Evolutionary conservation across 2,113 vertebrate genomes (phyloP).

Genomic region (Nematolebias whitei): DNA sequence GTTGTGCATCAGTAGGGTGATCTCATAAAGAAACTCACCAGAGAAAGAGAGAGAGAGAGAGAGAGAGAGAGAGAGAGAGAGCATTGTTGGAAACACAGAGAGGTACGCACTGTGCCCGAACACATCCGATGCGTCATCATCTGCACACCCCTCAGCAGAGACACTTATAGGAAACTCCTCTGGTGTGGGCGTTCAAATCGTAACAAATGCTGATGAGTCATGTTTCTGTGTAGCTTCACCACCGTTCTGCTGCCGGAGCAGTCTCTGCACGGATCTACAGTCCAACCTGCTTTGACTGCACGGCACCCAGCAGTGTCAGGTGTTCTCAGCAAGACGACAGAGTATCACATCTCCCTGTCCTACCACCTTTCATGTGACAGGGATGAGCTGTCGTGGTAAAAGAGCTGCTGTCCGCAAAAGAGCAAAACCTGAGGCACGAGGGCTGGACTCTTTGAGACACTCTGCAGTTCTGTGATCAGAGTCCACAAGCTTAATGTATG

Average conservation of each 20-base stretch:
- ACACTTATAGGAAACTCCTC: slow-evolving; percentile 73
- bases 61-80: slow-evolving; percentile 9
- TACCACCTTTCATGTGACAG: slow-evolving; percentile 23
- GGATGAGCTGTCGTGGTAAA: slow-evolving; percentile 15
- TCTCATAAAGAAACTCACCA: slow-evolving; percentile 29
- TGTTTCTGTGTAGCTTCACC: slow-evolving; percentile 65
- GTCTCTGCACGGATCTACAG: slow-evolving; percentile 38
- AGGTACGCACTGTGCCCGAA: slow-evolving; percentile 24
- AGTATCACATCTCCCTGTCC: slow-evolving; percentile 31
- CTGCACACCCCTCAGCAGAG: slow-evolving; percentile 45
- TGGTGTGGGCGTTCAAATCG: slow-evolving; percentile 73
- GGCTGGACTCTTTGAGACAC: slow-evolving; percentile 5
- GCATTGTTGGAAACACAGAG: slow-evolving; percentile 26
- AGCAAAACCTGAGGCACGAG: background rate
- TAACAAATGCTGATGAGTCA: slow-evolving; percentile 80
- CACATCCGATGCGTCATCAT: slow-evolving; percentile 39
- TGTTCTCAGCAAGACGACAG: slow-evolving; percentile 39
- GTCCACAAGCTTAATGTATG: slow-evolving; percentile 9
- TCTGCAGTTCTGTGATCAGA: slow-evolving; percentile 4
- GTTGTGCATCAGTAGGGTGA: slow-evolving; percentile 46
- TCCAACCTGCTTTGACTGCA: slow-evolving; percentile 36
- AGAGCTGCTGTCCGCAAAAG: slow-evolving; percentile 2
- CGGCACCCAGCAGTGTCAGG: slow-evolving; percentile 49
- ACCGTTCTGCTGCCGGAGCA: slow-evolving; percentile 62
- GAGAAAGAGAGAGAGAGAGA: background rate